Evolutionary conservation across 2,888 invertebrate genomes (phyloP).

Genomic region (Prenolepis imparis): DNA sequence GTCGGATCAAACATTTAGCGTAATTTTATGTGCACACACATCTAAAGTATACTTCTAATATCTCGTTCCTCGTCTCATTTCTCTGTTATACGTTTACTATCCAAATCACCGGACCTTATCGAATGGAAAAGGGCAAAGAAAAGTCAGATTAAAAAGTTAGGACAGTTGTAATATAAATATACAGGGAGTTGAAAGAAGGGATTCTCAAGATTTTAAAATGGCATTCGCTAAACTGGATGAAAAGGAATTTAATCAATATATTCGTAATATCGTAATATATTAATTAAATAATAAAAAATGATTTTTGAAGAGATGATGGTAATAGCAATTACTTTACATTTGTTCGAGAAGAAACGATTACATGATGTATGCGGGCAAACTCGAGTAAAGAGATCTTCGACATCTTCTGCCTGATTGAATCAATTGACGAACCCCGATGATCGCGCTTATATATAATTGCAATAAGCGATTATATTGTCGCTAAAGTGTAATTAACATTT

Average conservation of each 20-base stretch:
- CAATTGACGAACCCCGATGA: constrained; percentile 47
- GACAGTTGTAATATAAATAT: neutral
- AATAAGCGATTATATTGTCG: neutral
- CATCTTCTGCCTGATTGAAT: constrained; percentile 50
- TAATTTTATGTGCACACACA: neutral
- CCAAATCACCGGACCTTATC: constrained; percentile 59
- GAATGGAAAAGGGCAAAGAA: constrained; percentile 44
- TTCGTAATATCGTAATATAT: too few relatives aligned
- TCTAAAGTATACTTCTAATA: too few relatives aligned
- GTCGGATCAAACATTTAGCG: constrained; percentile 29
- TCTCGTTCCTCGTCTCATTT: neutral
- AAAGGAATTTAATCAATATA: neutral
- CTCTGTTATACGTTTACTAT: constrained; percentile 32
- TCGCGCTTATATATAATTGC: neutral
- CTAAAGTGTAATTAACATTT: neutral
- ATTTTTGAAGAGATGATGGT: neutral
- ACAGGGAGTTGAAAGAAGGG: neutral
- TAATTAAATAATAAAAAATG: neutral
- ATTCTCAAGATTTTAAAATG: neutral
- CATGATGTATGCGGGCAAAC: constrained; percentile 61
- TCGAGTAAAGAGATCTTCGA: constrained; percentile 41
- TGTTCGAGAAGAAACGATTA: neutral
- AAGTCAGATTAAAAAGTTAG: constrained; percentile 29
- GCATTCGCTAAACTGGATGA: neutral
- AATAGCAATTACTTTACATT: constrained; percentile 3